Conservation (phyloP, 1,140 invertebrate genomes). For the Ceratina australensis region DNA sequence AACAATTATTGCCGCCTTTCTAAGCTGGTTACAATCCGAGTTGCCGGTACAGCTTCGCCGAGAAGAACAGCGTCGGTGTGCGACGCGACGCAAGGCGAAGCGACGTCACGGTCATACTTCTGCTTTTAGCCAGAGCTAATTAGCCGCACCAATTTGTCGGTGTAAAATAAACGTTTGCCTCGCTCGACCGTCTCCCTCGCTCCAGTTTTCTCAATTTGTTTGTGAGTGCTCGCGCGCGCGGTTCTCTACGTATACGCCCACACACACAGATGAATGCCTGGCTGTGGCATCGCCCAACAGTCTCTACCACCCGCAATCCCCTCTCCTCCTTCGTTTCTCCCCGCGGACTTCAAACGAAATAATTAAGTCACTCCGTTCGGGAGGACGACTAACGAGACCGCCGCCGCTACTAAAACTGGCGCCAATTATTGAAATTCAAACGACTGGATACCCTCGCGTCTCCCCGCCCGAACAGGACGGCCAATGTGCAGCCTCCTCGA, state of each 20-base stretch:
- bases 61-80: not conserved
- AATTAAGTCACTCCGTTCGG: conserved; percentile 78
- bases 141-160: conserved; percentile 76
- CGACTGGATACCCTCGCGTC: conserved; percentile 60
- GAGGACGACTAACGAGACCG: conserved; percentile 71
- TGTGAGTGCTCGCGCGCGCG: conserved; percentile 46
- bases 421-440: conserved; percentile 78
- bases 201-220: conserved; percentile 67
- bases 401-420: conserved; percentile 67
- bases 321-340: conserved; percentile 30
- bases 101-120: conserved; percentile 57
- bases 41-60: not conserved
- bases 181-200: conserved; percentile 44
- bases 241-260: too few relatives aligned
- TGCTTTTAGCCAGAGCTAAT: conserved; percentile 72
- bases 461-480: conserved; percentile 27
- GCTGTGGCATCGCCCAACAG: conserved; percentile 3
- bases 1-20: too few relatives aligned
- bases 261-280: conserved; percentile 42
- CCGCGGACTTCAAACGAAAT: conserved; percentile 78
- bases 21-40: too few relatives aligned
- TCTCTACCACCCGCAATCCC: conserved; percentile 31
- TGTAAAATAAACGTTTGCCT: conserved; percentile 73
- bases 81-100: not conserved
- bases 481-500: conserved; percentile 26